These are phyloP conservation scores for Crossocerus cetratus DNA, from an alignment of 2,888 invertebrate genomes.

Conservation along the genomic window DNA sequence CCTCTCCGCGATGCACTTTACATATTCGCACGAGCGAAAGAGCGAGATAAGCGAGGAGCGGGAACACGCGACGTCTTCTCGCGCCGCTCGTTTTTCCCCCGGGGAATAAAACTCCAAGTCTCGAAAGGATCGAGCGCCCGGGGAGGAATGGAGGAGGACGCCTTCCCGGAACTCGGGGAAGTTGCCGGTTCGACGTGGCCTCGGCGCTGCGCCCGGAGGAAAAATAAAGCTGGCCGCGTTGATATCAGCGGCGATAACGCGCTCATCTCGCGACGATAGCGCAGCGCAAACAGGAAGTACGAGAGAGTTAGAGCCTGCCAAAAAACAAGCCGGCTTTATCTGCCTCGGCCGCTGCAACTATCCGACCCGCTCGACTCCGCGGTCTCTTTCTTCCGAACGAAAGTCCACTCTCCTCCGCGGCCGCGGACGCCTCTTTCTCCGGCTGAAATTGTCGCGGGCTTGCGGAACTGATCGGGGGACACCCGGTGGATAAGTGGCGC, in stretches of 20 bases:
- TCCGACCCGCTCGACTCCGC: not conserved
- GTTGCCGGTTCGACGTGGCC: not conserved
- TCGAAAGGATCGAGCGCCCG: not conserved
- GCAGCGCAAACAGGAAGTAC: slow-evolving; percentile 47
- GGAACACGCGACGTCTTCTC: slow-evolving; percentile 12
- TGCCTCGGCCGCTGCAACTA: slow-evolving; percentile 21
- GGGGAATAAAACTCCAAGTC: not conserved
- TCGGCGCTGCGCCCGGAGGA: slow-evolving; percentile 1
- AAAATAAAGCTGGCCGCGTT: slow-evolving; percentile 17
- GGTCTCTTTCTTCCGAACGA: not conserved
- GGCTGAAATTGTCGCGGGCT: not conserved
- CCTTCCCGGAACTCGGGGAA: slow-evolving; percentile 16
- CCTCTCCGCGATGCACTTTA: slow-evolving; percentile 56
- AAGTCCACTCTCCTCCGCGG: slow-evolving; percentile 2
- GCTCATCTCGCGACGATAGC: slow-evolving; percentile 10
- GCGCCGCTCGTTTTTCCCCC: not conserved
- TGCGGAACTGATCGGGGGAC: not conserved
- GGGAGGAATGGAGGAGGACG: not conserved
- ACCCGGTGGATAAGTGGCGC: slow-evolving; percentile 12
- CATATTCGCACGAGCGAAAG: slow-evolving; percentile 22
- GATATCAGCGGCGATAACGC: slow-evolving; percentile 31
- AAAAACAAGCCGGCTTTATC: slow-evolving; percentile 38
- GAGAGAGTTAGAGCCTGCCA: slow-evolving; percentile 27
- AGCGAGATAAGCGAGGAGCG: slow-evolving; percentile 27
- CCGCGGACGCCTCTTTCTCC: too few relatives aligned